Conservation (phyloP, 2,113 vertebrate species). For the Chinchilla lanigera region DNA sequence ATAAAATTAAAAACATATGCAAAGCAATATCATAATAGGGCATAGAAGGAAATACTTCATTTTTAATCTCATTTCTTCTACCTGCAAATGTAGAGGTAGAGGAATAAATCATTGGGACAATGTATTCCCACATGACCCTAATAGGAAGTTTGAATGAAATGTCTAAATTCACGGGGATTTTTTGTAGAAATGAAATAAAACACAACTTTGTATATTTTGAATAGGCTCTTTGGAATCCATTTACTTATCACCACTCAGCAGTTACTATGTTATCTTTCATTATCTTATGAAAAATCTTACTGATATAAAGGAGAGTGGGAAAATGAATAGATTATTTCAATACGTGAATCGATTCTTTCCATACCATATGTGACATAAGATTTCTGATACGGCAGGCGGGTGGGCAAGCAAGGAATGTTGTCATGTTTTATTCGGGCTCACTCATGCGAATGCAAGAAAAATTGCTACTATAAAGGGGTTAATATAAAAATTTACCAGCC, state of each 20-base stretch:
- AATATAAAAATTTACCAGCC: not conserved
- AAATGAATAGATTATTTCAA: not conserved
- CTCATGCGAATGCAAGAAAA: not conserved
- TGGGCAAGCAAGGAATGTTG: not conserved
- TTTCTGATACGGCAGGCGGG: not conserved
- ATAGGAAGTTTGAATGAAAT: not conserved
- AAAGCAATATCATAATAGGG: not conserved
- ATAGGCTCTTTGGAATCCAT: not conserved
- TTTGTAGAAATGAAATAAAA: not conserved
- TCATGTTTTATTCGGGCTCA: not conserved
- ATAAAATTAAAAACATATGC: not conserved
- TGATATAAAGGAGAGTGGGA: not conserved
- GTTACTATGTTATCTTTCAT: not conserved
- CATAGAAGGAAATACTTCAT: not conserved
- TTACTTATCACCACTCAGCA: not conserved
- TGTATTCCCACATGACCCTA: not conserved
- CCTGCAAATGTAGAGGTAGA: not conserved
- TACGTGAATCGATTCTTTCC: not conserved
- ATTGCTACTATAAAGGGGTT: not conserved
- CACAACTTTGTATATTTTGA: not conserved
- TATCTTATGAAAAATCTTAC: not conserved
- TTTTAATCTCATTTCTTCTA: not conserved
- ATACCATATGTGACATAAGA: not conserved
- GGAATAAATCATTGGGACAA: not conserved
- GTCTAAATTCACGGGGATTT: not conserved